Evolutionary conservation across 2,888 invertebrate species (phyloP).

Genomic region (Lepidocyrtoides sp.): DNA sequence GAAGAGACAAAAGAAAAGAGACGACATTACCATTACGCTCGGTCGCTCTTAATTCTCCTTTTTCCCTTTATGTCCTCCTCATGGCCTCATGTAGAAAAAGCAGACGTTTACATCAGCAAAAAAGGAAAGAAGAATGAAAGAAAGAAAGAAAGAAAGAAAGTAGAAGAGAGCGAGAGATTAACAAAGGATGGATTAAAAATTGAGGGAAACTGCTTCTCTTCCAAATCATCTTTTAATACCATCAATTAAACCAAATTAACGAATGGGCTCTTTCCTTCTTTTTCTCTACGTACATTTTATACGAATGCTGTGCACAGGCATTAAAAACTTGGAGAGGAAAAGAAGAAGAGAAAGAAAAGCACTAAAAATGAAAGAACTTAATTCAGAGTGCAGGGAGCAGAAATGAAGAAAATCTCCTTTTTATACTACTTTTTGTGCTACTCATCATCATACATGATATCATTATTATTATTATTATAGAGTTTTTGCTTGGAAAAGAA

Average conservation of each 20-base stretch:
- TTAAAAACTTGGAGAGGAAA: constrained; percentile 48
- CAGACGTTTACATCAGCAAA: constrained; percentile 58
- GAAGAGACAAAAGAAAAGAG: constrained; percentile 74
- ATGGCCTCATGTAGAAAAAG: not conserved
- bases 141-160: constrained; percentile 24
- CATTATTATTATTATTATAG: not conserved
- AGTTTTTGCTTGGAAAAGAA: not conserved
- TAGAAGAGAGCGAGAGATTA: constrained; percentile 82
- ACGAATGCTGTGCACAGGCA: not conserved
- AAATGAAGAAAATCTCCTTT: constrained; percentile 69
- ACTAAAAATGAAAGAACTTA: constrained; percentile 60
- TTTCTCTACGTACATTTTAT: not conserved
- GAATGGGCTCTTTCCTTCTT: constrained; percentile 76
- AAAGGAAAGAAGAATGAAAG: too few species aligned
- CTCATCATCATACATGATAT: not conserved
- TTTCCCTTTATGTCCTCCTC: constrained; percentile 34
- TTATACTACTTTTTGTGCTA: constrained; percentile 27
- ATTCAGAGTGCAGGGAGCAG: constrained; percentile 44
- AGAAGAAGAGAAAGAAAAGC: too few species aligned
- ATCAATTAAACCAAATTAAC: constrained; percentile 85
- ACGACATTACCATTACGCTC: constrained; percentile 67
- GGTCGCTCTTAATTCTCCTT: constrained; percentile 58
- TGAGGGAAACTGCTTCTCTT: constrained; percentile 80
- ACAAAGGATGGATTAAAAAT: constrained; percentile 85
- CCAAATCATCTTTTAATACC: constrained; percentile 85